Conservation (phyloP, 1,140 invertebrate genomes). For the Cardiocondyla obscurior region DNA sequence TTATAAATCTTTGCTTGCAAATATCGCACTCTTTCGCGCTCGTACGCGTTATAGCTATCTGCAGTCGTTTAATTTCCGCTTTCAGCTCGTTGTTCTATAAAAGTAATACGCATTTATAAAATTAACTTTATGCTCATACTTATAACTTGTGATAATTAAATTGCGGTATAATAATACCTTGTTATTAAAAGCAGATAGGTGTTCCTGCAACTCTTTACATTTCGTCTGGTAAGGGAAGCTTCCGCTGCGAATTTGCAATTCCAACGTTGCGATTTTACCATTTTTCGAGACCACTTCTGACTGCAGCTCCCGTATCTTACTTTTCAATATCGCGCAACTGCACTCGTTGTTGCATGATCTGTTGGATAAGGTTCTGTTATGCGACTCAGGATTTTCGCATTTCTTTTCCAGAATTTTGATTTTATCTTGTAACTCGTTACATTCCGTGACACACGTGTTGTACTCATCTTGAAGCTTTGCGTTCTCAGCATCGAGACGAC, state of each 20-base stretch:
- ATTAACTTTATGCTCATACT: not conserved
- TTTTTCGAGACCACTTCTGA: slow-evolving; percentile 74
- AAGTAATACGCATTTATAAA: not conserved
- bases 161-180: slow-evolving; percentile 69
- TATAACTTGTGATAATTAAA: slow-evolving; percentile 4
- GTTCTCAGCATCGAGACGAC: slow-evolving; percentile 28
- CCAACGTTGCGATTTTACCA: slow-evolving; percentile 74
- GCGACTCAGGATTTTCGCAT: not conserved
- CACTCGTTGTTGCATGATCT: not conserved
- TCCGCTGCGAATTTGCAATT: slow-evolving; percentile 76
- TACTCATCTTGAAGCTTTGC: slow-evolving; percentile 38
- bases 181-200: slow-evolving; percentile 55
- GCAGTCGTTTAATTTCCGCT: slow-evolving; percentile 62
- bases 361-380: not conserved
- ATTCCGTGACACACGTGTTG: not conserved
- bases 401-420: slow-evolving; percentile 50
- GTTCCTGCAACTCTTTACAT: slow-evolving; percentile 74
- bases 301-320: slow-evolving; percentile 74
- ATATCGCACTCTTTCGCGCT: slow-evolving; percentile 70
- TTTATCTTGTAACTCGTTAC: slow-evolving; percentile 52
- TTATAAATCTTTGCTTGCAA: slow-evolving; percentile 70
- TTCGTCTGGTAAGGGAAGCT: slow-evolving; percentile 76
- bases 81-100: slow-evolving; percentile 69
- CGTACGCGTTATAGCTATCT: slow-evolving; percentile 55
- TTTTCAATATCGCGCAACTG: slow-evolving; percentile 55